Evolutionary conservation across 2,113 vertebrate species (phyloP).

Genomic region (Python bivittatus): DNA sequence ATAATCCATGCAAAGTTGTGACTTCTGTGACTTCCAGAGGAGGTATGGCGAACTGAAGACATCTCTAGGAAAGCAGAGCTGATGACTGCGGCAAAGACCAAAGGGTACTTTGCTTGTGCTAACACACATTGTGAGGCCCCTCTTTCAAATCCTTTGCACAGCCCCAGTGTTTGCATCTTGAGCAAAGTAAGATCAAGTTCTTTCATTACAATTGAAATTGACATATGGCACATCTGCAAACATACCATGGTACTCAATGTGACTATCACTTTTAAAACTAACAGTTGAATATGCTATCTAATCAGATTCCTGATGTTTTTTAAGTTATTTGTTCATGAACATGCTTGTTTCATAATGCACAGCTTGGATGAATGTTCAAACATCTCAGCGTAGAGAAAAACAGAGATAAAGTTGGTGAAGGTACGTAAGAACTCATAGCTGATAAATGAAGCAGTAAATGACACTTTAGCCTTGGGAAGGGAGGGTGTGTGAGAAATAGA

Average conservation of each 20-base stretch:
- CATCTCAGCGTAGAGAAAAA: background rate
- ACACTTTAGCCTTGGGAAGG: background rate
- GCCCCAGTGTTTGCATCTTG: background rate
- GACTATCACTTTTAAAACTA: slow-evolving; percentile 13
- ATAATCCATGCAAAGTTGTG: background rate
- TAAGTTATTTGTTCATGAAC: slow-evolving; percentile 32
- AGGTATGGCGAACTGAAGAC: background rate
- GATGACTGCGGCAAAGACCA: background rate
- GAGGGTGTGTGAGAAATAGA: background rate
- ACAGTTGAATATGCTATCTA: background rate
- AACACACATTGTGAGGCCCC: background rate
- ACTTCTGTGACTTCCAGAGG: background rate
- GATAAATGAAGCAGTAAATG: background rate
- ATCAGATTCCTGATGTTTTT: background rate
- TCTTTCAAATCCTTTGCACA: background rate
- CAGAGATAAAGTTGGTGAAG: background rate
- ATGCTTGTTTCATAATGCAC: slow-evolving; percentile 14
- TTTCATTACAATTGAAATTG: background rate
- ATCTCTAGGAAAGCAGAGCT: background rate
- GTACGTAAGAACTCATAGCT: background rate
- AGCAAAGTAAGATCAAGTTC: background rate
- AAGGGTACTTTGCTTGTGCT: background rate
- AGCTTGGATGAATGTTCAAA: background rate
- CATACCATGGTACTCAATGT: slow-evolving; percentile 22
- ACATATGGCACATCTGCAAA: background rate